Evolutionary conservation across 2,113 vertebrate species (phyloP).

Genomic region (Callorhinus ursinus): DNA sequence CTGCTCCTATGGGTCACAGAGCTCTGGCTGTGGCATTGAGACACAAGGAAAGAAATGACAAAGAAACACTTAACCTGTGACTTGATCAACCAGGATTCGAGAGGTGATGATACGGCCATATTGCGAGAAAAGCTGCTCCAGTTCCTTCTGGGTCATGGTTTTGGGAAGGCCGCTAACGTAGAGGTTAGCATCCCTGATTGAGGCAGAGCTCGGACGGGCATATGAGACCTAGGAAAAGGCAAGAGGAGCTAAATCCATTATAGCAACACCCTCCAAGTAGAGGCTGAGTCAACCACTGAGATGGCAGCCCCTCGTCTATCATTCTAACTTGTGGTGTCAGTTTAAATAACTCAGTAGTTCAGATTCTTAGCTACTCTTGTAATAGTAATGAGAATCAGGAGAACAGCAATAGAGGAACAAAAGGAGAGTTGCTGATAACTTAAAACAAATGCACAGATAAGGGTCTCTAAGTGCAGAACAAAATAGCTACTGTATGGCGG

Average conservation of each 20-base stretch:
- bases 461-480: constrained; percentile 76
- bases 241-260: constrained; percentile 54
- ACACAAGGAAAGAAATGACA: constrained; percentile 51
- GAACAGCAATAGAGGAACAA: constrained; percentile 73
- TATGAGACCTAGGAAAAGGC: constrained; percentile 93
- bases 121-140: constrained; percentile 99
- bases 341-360: constrained; percentile 28
- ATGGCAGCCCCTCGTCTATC: background rate
- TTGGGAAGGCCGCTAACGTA: constrained; percentile 99
- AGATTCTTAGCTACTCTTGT: constrained; percentile 34
- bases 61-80: constrained; percentile 90
- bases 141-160: constrained; percentile 99
- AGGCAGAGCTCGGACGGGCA: constrained; percentile 98
- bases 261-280: background rate
- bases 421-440: constrained; percentile 67
- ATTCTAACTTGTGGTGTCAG: background rate
- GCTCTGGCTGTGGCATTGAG: background rate
- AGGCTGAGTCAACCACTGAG: background rate
- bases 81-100: constrained; percentile 99
- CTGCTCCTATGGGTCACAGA: background rate
- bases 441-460: constrained; percentile 70
- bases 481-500: constrained; percentile 79
- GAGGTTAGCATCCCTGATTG: constrained; percentile 98
- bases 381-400: constrained; percentile 59
- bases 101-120: constrained; percentile 99